phyloP scores from a whole-genome alignment of 1,140 invertebrate genomes.

The Samia ricini region DNA sequence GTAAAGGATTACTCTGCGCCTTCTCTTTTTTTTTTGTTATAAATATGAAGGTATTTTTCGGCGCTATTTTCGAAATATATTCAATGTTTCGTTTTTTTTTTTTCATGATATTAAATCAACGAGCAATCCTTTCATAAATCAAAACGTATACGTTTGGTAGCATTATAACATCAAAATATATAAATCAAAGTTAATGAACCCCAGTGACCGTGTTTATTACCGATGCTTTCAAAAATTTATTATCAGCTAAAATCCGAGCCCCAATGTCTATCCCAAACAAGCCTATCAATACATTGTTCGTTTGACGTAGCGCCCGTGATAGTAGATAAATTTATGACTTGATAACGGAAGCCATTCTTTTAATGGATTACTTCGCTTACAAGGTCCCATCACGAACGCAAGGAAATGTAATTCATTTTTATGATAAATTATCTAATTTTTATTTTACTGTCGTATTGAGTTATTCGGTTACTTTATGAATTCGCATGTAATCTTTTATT shows the following conservation, averaged over 20 bases:
- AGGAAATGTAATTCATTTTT: slow-evolving; percentile 13
- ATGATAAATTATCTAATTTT: slow-evolving; percentile 12
- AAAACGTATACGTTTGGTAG: background rate
- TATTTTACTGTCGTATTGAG: background rate
- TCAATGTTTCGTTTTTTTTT: no score
- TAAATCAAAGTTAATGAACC: slow-evolving; percentile 9
- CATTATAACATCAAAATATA: background rate
- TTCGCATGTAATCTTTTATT: no score
- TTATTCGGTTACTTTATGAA: no score
- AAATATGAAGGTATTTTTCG: no score
- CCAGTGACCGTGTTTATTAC: slow-evolving; percentile 6
- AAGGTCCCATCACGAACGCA: slow-evolving; percentile 1
- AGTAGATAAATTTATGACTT: slow-evolving; percentile 50
- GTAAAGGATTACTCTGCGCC: no score
- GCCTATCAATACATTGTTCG: slow-evolving; percentile 35
- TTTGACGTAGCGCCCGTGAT: slow-evolving; percentile 31
- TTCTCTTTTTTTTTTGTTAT: no score
- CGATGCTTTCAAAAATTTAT: slow-evolving; percentile 16
- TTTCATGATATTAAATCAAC: background rate
- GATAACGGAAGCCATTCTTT: slow-evolving; percentile 45
- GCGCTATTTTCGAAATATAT: no score
- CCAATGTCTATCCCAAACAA: slow-evolving; percentile 11
- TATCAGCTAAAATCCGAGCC: slow-evolving; percentile 16
- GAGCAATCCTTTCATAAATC: background rate
- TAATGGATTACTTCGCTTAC: slow-evolving; percentile 47